Conservation (phyloP, 2,113 vertebrate species). For the Colius striatus region DNA sequence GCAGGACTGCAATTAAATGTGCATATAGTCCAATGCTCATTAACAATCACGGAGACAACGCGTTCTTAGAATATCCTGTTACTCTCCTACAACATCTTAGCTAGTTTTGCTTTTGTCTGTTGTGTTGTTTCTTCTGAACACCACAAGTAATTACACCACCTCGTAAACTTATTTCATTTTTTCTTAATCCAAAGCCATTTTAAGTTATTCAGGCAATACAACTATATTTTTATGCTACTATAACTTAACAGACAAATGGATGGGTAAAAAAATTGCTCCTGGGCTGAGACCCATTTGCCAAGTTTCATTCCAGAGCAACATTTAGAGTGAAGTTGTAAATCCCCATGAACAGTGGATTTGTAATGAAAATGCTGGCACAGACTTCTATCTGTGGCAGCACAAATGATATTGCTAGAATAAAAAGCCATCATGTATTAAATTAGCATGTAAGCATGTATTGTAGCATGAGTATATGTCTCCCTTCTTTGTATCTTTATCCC, state of each 20-base stretch:
- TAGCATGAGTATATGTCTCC: not conserved
- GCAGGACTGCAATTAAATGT: not conserved
- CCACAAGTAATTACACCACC: not conserved
- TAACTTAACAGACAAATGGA: constrained; percentile 45
- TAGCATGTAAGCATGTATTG: not conserved
- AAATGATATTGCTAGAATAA: constrained; percentile 37
- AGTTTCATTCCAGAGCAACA: constrained; percentile 36
- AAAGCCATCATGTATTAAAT: not conserved
- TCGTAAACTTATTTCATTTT: constrained; percentile 39
- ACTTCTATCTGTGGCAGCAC: not conserved
- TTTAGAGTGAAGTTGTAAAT: constrained; percentile 41
- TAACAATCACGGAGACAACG: not conserved
- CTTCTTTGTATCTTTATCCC: not conserved
- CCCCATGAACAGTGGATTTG: not conserved
- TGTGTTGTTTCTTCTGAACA: not conserved
- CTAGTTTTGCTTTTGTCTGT: not conserved
- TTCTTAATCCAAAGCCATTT: constrained; percentile 16
- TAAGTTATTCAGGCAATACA: constrained; percentile 21
- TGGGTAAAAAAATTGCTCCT: constrained; percentile 23
- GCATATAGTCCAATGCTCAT: not conserved
- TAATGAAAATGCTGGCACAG: constrained; percentile 55
- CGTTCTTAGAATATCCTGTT: not conserved
- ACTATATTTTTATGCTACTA: constrained; percentile 23
- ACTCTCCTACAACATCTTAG: not conserved
- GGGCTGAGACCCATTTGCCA: constrained; percentile 40